Base-by-base conservation (phyloP, 2,888 invertebrate species). In the Mythimna ferrago region DNA sequence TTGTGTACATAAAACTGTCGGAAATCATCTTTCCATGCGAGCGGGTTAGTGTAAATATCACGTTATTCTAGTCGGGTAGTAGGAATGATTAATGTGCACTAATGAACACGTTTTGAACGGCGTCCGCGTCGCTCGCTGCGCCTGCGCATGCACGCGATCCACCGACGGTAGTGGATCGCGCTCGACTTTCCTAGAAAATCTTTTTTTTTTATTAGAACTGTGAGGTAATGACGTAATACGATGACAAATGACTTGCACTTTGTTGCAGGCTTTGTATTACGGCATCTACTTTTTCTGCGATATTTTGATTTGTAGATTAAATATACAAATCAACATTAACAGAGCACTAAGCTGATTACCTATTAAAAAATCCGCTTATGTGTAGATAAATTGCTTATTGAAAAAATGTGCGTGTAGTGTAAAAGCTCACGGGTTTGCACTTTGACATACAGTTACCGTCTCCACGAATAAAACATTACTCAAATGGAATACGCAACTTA, bases 81-180 rank as follows among this genome's bases (percentile, higher is more conserved):
- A 71, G 66, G 72, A 85, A 87, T 88, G 88, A 90, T 90, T 86
- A 89, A 90, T 87, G 86, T 79, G 84, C 82, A 80, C 79, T 89
- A 90, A 90, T 89, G 89, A 88, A 84, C 85, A 82, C 82, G 80
- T 87, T 78, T 81, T 69, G 75, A 78, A 67, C 63, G 78, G 80
- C 84, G 83, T 78, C 76, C 54, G 77, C 86, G 68, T 78, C 63
- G 69, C 64, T 77, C 63, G 71, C 68, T 73, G 74, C 60, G 70
- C 35, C 19, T 19, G 44, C 58, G 32, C 67, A 81, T 61, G 74
- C 85, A 78, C 73, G 72, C 80, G 51, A 81, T 65, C 7, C 67
- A 56, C 53, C 32, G 54, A 68, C 51, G 58, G 44, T 65, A 61
- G 71, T 57, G 62, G 75, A 71, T 80, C 70, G 66, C 70, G 61